These are phyloP conservation scores for Eudorcas thomsonii DNA, from an alignment of 2,113 vertebrate genomes.

Conservation along the genomic window DNA sequence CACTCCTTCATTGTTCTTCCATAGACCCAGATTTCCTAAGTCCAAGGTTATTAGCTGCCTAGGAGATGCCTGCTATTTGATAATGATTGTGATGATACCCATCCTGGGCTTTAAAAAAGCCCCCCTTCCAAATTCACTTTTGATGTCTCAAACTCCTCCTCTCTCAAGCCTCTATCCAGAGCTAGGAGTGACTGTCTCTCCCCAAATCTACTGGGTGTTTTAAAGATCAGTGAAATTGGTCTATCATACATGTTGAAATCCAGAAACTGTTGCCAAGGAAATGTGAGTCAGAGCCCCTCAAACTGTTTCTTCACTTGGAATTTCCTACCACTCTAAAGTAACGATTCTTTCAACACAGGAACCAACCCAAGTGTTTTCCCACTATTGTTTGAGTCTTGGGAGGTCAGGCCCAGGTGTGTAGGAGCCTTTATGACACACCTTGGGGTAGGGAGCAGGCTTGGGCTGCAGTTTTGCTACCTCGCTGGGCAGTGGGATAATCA, in stretches of 20 bases:
- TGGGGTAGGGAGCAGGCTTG: background rate
- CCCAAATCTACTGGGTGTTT: background rate
- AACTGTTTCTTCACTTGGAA: background rate
- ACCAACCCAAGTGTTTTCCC: background rate
- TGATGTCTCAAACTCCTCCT: background rate
- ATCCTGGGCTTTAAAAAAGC: background rate
- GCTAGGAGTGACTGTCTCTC: background rate
- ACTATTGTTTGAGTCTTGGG: background rate
- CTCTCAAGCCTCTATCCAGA: background rate
- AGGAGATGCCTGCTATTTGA: background rate
- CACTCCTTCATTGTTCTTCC: background rate
- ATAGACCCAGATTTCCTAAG: background rate
- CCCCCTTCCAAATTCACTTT: background rate
- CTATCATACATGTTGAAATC: background rate
- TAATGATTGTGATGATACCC: too few species aligned
- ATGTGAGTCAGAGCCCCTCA: background rate
- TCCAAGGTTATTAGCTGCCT: background rate
- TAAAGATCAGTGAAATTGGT: background rate
- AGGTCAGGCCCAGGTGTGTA: background rate
- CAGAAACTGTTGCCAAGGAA: background rate
- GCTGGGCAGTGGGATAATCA: background rate
- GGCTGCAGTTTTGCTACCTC: background rate
- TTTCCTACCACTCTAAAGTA: background rate
- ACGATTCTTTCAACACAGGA: background rate
- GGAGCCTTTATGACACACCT: background rate